These are phyloP conservation scores for Saxidomus purpurata DNA, from an alignment of 1,140 invertebrate genomes.

Conservation along the genomic window DNA sequence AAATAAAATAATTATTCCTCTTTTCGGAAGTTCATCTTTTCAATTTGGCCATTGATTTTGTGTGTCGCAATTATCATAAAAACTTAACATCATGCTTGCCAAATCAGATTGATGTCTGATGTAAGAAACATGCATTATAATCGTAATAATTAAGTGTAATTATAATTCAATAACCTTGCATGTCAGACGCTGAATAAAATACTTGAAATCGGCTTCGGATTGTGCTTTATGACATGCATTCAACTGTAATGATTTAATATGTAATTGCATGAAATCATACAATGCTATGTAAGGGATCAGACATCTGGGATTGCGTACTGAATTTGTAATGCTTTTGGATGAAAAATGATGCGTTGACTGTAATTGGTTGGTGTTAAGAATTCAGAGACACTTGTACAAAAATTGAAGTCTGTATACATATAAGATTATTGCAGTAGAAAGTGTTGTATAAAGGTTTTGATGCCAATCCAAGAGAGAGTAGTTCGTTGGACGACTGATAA, in stretches of 20 bases:
- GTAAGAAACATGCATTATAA: conserved; percentile 18
- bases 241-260: conserved; percentile 32
- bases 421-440: too few species aligned
- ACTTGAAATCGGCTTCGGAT: not conserved
- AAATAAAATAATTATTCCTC: not conserved
- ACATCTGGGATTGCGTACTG: not conserved
- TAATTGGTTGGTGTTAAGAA: not conserved
- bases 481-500: too few species aligned
- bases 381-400: too few species aligned
- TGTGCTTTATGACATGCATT: conserved; percentile 31
- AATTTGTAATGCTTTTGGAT: not conserved
- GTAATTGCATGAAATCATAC: conserved; percentile 1
- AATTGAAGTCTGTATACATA: too few species aligned
- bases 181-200: conserved; percentile 36
- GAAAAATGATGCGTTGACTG: not conserved
- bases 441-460: too few species aligned
- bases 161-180: conserved; percentile 48
- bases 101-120: conserved; percentile 48
- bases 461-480: too few species aligned
- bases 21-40: conserved; percentile 23
- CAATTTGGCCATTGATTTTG: conserved; percentile 34
- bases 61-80: not conserved
- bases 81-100: conserved; percentile 2
- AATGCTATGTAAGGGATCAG: conserved; percentile 1
- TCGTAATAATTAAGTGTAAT: conserved; percentile 45